A percentile compares a stretch with the other conserved stretches of the same genome.
These are phyloP conservation scores for Catharus ustulatus DNA, from an alignment of 2,797 vertebrate species.

Conservation along the genomic window DNA sequence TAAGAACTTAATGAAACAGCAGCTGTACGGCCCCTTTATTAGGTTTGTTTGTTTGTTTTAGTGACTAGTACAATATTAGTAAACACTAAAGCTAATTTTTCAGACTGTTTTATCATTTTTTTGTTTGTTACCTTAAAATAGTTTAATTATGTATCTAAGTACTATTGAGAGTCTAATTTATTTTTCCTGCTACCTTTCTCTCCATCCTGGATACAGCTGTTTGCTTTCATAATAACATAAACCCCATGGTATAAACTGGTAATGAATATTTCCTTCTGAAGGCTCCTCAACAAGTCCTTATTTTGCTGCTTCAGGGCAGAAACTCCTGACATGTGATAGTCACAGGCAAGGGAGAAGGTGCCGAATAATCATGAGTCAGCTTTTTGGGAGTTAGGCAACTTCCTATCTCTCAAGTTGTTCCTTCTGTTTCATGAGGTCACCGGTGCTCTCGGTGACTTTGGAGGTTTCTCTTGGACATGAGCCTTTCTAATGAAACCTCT, in stretches of 20 bases:
- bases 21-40: accelerated
- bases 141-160: not conserved
- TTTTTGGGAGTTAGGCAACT: not conserved
- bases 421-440: not conserved
- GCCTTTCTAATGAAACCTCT: not conserved
- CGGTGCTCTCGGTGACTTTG: not conserved
- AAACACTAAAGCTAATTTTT: not conserved
- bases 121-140: not conserved
- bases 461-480: not conserved
- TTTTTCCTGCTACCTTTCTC: not conserved
- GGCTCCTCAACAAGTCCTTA: not conserved
- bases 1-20: not conserved
- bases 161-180: not conserved
- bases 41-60: not conserved
- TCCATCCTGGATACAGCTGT: not conserved
- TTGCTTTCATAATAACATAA: not conserved
- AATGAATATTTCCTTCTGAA: not conserved
- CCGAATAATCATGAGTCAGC: slow-evolving; percentile 50
- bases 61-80: not conserved
- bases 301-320: not conserved
- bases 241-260: not conserved
- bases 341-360: not conserved
- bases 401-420: not conserved
- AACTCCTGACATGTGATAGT: not conserved
- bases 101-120: not conserved